These are phyloP conservation scores for Tiliacea aurago DNA, from an alignment of 2,888 invertebrate genomes.

Conservation along the genomic window DNA sequence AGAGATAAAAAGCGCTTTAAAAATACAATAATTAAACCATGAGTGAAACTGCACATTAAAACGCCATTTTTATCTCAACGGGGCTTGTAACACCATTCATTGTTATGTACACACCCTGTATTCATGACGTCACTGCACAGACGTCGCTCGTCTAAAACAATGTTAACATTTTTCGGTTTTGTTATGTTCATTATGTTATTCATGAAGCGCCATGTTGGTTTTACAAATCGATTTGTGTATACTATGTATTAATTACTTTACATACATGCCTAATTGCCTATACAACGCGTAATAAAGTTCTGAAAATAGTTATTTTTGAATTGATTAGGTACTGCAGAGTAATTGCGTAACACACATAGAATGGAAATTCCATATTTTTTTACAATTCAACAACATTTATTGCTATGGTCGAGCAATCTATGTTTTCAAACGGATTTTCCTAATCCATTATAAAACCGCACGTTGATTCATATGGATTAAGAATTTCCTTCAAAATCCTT, in stretches of 20 bases:
- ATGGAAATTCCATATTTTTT: no score
- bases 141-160: conserved; percentile 63
- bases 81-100: conserved; percentile 52
- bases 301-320: background rate
- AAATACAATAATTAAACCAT: conserved; percentile 22
- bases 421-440: background rate
- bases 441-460: no score
- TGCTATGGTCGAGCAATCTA: background rate
- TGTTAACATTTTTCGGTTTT: conserved; percentile 58
- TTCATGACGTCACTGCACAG: conserved; percentile 50
- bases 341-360: background rate
- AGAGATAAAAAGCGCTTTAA: conserved; percentile 17
- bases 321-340: background rate
- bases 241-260: conserved; percentile 38
- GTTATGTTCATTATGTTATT: conserved; percentile 56
- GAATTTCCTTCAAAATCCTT: background rate
- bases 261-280: no score
- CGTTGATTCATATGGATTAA: background rate
- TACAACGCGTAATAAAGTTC: background rate
- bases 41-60: conserved; percentile 42
- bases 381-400: background rate
- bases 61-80: conserved; percentile 54
- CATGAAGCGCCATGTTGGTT: conserved; percentile 56
- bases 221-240: conserved; percentile 48
- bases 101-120: conserved; percentile 62